A percentile compares a stretch with the other conserved stretches of the same genome.
Conservation (phyloP, 2,113 vertebrate species). For the Microcebus griseorufus region DNA sequence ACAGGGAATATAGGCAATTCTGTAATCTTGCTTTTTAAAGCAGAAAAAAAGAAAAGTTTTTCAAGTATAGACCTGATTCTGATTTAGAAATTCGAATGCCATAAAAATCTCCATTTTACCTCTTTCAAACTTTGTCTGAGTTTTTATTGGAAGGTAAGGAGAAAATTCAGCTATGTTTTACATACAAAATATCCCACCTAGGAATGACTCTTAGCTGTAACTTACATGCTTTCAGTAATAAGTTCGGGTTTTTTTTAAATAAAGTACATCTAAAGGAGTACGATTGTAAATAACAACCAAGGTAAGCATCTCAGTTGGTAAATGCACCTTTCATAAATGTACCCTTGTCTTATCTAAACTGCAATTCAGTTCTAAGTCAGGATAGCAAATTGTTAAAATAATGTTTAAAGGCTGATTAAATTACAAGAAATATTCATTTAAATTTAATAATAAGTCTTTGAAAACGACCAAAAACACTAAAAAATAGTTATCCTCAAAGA, state of each 20-base stretch:
- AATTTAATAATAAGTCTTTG: constrained; percentile 13
- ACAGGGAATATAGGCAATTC: background rate
- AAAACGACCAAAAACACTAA: constrained; percentile 3
- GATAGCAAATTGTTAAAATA: background rate
- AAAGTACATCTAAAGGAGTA: background rate
- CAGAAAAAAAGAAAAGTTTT: background rate
- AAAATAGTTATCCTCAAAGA: background rate
- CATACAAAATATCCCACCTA: too few species aligned
- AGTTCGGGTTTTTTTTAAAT: background rate
- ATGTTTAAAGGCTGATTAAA: constrained; percentile 44
- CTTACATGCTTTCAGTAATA: too few species aligned
- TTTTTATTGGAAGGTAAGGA: background rate
- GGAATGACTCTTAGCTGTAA: background rate
- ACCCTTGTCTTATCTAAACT: background rate
- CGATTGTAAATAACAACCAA: background rate
- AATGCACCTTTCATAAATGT: background rate
- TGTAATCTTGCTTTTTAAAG: background rate
- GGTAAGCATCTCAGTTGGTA: background rate
- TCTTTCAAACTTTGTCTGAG: background rate
- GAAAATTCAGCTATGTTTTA: background rate
- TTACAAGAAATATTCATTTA: background rate
- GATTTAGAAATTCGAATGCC: background rate
- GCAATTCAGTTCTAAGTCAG: background rate
- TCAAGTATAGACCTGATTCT: background rate
- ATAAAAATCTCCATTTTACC: background rate